A percentile compares a stretch with the other conserved stretches of the same genome.
These are phyloP conservation scores for Coccyzus lansbergi DNA, from an alignment of 2,797 vertebrate species.

Conservation along the genomic window DNA sequence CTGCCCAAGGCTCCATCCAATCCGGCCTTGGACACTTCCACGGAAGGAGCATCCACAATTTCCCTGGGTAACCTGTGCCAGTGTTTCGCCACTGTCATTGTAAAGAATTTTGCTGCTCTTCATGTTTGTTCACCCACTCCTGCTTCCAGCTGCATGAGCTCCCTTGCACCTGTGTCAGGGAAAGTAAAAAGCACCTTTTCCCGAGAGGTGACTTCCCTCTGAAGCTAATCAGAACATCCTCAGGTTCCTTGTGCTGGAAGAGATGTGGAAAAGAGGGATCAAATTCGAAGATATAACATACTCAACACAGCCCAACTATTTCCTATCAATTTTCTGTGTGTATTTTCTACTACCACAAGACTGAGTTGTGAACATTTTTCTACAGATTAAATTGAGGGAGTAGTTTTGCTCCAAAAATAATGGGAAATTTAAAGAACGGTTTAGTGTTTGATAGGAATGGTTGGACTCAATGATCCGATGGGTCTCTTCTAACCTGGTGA, in stretches of 20 bases:
- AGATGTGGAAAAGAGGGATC: background rate
- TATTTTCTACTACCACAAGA: background rate
- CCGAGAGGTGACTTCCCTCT: fast-evolving
- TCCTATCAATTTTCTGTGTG: background rate
- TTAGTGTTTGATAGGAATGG: too few relatives aligned
- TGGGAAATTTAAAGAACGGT: background rate
- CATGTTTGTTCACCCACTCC: background rate
- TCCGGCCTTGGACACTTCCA: too few relatives aligned
- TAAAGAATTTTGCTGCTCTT: background rate
- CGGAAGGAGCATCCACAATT: too few relatives aligned
- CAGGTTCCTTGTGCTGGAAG: background rate
- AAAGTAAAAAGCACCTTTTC: background rate
- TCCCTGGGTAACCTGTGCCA: too few relatives aligned
- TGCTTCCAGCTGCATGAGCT: background rate
- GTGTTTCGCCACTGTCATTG: too few relatives aligned
- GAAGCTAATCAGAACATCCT: background rate
- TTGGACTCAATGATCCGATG: too few relatives aligned
- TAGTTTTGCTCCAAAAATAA: background rate
- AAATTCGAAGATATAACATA: background rate
- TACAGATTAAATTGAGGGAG: background rate
- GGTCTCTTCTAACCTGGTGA: too few relatives aligned
- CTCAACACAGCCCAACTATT: background rate
- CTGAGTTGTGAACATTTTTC: background rate
- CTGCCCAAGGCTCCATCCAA: too few relatives aligned
- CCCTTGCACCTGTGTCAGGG: background rate